phyloP scores from a whole-genome alignment of 1,140 invertebrate species.

The Propsilocerus akamusi region DNA sequence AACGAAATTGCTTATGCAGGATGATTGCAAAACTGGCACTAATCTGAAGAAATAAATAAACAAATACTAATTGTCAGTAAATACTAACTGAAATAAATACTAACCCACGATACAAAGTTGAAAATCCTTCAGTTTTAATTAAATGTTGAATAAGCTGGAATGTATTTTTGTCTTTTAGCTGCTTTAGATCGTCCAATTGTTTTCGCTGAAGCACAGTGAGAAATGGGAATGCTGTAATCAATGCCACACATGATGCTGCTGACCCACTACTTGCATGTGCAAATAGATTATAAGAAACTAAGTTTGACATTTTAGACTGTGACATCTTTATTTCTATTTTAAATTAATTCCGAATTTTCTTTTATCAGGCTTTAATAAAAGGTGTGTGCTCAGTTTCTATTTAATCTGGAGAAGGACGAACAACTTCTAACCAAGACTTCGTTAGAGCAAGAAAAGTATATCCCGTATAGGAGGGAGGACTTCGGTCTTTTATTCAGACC shows the following conservation, averaged over 20 bases:
- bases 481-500: too few relatives aligned
- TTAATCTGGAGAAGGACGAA: too few relatives aligned
- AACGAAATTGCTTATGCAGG: constrained; percentile 79
- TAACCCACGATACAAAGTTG: constrained; percentile 58
- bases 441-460: too few relatives aligned
- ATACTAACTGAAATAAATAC: too few relatives aligned
- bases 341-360: too few relatives aligned
- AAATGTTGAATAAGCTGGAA: constrained; percentile 37
- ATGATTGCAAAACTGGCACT: constrained; percentile 58
- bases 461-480: too few relatives aligned
- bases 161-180: constrained; percentile 30
- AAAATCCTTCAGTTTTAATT: constrained; percentile 45
- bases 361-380: too few relatives aligned
- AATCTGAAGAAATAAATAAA: too few relatives aligned
- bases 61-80: too few relatives aligned
- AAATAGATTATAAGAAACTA: neutral
- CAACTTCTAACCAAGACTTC: too few relatives aligned
- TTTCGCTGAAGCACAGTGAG: neutral
- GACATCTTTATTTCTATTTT: too few relatives aligned
- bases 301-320: neutral
- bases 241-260: neutral
- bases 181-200: constrained; percentile 32
- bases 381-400: too few relatives aligned
- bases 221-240: neutral
- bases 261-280: neutral